Evolutionary conservation across 2,888 invertebrate species (phyloP).

Genomic region (Achlya flavicornis): DNA sequence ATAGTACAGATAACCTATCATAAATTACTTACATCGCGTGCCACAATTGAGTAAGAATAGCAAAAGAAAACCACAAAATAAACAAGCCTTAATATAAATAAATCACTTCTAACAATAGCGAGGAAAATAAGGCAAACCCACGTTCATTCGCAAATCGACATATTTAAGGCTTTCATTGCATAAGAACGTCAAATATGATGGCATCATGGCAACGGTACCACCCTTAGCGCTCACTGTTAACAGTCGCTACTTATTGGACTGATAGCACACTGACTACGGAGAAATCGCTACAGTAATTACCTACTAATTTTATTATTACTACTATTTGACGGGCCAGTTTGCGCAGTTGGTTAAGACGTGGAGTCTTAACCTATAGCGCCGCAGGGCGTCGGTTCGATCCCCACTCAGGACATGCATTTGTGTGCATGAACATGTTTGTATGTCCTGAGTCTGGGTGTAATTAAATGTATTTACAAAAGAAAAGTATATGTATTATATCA

Average conservation of each 20-base stretch:
- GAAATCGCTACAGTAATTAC: not conserved
- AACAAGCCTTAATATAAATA: constrained; percentile 5
- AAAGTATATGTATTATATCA: no score
- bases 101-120: constrained; percentile 3
- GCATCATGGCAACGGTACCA: not conserved
- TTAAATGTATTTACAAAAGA: no score
- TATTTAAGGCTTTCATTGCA: constrained; percentile 10
- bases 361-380: no score
- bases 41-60: constrained; percentile 3
- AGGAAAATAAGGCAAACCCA: constrained; percentile 9
- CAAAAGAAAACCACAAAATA: not conserved
- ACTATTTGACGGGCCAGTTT: no score
- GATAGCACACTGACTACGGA: not conserved
- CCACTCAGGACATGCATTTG: no score
- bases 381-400: no score
- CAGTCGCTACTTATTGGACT: not conserved
- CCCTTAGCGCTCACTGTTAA: constrained; percentile 4
- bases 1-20: not conserved
- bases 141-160: constrained; percentile 8
- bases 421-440: no score
- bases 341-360: no score
- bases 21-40: not conserved
- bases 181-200: constrained; percentile 10
- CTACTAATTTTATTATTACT: no score
- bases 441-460: no score